These are phyloP conservation scores for Malaclemys terrapin DNA, from an alignment of 2,113 vertebrate genomes.

Conservation along the genomic window DNA sequence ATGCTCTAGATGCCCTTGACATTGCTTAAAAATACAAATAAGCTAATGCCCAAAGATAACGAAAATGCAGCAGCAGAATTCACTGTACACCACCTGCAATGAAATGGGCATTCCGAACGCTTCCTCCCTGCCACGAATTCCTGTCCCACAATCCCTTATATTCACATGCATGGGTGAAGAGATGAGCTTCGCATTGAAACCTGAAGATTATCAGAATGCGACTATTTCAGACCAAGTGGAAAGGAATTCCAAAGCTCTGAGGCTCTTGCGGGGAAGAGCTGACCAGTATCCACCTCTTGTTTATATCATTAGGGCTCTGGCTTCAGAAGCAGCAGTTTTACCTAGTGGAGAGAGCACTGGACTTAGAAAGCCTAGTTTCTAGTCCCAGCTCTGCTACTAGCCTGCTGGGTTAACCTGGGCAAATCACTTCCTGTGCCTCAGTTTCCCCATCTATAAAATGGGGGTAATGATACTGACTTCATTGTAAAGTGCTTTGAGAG, in stretches of 20 bases:
- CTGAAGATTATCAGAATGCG: no score
- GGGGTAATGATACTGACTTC: no score
- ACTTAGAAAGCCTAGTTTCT: no score
- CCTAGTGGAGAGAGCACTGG: no score
- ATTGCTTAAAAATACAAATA: neutral
- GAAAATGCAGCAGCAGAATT: neutral
- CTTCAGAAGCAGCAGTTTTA: neutral
- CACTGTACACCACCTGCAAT: neutral
- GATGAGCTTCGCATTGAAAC: neutral
- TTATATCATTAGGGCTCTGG: neutral
- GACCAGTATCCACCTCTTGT: neutral
- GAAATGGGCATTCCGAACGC: neutral
- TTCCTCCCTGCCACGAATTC: neutral
- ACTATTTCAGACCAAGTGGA: neutral
- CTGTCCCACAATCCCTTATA: neutral
- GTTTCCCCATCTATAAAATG: no score
- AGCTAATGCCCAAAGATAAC: neutral
- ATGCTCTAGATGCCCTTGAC: neutral
- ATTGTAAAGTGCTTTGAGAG: no score
- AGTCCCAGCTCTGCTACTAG: no score
- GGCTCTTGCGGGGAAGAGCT: neutral
- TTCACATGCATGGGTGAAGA: neutral
- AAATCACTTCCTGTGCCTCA: no score
- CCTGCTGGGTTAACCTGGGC: no score
- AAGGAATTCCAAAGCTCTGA: no score